Evolutionary conservation across 2,888 invertebrate species (phyloP), one percentile per base, ranked within the genome.

Genomic region (Euplagia quadripunctaria): DNA sequence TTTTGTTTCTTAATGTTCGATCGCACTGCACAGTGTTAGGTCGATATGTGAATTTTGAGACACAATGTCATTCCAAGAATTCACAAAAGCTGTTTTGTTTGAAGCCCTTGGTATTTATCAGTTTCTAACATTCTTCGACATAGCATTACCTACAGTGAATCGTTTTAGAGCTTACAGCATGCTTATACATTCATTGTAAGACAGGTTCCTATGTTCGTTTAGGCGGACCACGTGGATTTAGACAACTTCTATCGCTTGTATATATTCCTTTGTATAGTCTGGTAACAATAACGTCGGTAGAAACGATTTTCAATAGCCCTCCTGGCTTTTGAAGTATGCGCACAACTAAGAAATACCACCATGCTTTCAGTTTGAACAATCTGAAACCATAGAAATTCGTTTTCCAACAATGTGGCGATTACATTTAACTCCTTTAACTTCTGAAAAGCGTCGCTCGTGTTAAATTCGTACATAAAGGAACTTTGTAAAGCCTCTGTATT

Each of bases 401-500:
- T 71, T 71, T n/a, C 41, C 12, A 49, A 71, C 67, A 67, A 71
- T 67, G 41, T 72, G 63, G 58, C 58, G 67, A 72, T 82, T 76
- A 73, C 67, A 68, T 76, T 76, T 77, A 61, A 78, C 70, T 73
- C 66, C 72, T 76, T 55, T 65, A 76, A 68, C 70, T 75, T 17
- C 64, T 65, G 41, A 61, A 74, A 71, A 78, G 73, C 69, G 68
- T 71, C 58, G 49, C 46, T 64, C 55, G 64, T 49, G 68, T 70
- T 66, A 73, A 81, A 75, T 75, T 72, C 65, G 69, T 73, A 81
- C 80, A 81, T 83, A 88, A 82, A 78, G 78, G 76, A 73, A 77
- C 71, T 64, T 75, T 79, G 82, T 80, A 86, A 88, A 85, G 77
- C 71, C 31, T 79, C 78, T 78, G 64, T 80, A 81, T 86, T 86